phyloP scores from a whole-genome alignment of 2,797 vertebrate genomes.

The Gorsachius magnificus region DNA sequence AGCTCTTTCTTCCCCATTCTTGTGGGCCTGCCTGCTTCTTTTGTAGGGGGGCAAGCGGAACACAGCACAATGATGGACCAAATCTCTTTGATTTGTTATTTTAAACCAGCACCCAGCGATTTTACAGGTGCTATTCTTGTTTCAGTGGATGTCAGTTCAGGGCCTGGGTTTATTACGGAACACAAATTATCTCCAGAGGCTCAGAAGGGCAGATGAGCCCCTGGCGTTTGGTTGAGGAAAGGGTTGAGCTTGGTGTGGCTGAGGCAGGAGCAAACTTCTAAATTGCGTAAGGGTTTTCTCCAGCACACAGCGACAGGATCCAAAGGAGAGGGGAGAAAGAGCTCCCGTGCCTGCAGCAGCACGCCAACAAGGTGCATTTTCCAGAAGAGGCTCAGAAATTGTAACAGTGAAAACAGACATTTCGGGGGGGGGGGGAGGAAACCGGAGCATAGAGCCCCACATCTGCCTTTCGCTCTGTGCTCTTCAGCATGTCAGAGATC shows the following conservation, averaged over 20 bases:
- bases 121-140: background rate
- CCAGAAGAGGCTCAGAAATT: background rate
- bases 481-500: background rate
- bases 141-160: background rate
- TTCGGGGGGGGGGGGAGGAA: no score
- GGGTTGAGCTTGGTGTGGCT: rapidly evolving
- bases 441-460: background rate
- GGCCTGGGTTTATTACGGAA: background rate
- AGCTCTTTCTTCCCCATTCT: background rate
- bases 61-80: rapidly evolving
- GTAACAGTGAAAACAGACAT: background rate
- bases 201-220: background rate
- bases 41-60: background rate
- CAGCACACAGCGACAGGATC: background rate
- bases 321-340: background rate
- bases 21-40: rapidly evolving
- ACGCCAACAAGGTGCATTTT: background rate
- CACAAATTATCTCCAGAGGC: background rate
- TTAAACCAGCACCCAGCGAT: background rate
- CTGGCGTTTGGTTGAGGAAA: background rate
- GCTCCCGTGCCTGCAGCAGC: background rate
- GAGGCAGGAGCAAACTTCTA: background rate
- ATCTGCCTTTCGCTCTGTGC: background rate
- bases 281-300: background rate
- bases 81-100: background rate